Conservation (phyloP, 2,113 vertebrate genomes). For the Chlorodrepanis virens region DNA sequence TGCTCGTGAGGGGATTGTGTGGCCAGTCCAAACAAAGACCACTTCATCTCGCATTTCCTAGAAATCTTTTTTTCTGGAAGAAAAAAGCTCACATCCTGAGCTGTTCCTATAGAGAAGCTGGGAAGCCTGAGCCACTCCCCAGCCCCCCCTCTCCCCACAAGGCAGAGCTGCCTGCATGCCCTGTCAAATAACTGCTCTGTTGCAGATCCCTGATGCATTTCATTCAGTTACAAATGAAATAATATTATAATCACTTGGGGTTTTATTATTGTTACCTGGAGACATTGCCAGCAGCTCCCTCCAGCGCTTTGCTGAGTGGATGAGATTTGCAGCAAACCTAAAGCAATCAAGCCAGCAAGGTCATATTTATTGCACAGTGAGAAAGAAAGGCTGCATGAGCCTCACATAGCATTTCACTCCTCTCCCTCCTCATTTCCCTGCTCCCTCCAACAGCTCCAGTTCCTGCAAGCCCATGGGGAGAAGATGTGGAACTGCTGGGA, state of each 20-base stretch:
- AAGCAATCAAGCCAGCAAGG: not conserved
- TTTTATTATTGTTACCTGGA: constrained; percentile 4
- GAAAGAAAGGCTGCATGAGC: not conserved
- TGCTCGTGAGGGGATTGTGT: constrained; percentile 29
- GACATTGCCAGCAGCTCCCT: not conserved
- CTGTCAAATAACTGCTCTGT: not conserved
- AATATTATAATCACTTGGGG: not conserved
- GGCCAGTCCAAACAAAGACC: constrained; percentile 62
- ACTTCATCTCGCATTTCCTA: constrained; percentile 70
- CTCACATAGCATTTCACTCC: rapidly evolving
- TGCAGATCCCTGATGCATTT: not conserved
- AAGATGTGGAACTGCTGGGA: not conserved
- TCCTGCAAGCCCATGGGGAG: not conserved
- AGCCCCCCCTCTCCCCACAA: not conserved
- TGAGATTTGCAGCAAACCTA: not conserved
- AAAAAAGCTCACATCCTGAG: not conserved
- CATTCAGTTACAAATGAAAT: not conserved
- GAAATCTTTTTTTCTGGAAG: constrained; percentile 37
- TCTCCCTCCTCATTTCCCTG: not conserved
- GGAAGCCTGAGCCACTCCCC: not conserved
- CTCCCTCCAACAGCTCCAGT: not conserved
- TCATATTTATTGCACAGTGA: not conserved
- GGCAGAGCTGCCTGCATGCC: not conserved
- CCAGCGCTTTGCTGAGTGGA: not conserved
- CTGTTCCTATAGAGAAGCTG: not conserved